Conservation (phyloP, 2,113 vertebrate genomes). For the Apodemus sylvaticus region DNA sequence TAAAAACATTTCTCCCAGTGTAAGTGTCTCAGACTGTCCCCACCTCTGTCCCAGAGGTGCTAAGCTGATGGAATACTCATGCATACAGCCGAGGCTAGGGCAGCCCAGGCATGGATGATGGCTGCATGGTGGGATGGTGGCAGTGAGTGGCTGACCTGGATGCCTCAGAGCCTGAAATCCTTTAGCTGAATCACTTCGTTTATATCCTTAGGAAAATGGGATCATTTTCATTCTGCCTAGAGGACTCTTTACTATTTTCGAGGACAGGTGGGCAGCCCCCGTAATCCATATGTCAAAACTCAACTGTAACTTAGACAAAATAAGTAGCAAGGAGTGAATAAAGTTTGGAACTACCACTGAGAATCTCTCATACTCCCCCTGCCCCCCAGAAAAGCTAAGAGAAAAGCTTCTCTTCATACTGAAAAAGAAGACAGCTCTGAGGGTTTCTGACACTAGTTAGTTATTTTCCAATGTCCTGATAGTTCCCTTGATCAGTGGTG, state of each 20-base stretch:
- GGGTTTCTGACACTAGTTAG: background rate
- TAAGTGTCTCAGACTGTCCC: conserved; percentile 32
- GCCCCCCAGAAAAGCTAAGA: background rate
- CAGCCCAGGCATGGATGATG: background rate
- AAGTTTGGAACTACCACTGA: conserved; percentile 10
- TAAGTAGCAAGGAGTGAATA: conserved; percentile 42
- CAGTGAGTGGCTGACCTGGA: conserved; percentile 38
- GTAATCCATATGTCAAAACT: background rate
- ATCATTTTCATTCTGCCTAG: conserved; percentile 17
- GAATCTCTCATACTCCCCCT: background rate
- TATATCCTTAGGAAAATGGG: conserved; percentile 42
- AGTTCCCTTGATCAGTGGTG: background rate
- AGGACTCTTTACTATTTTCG: conserved; percentile 50
- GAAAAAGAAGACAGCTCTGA: conserved; percentile 11
- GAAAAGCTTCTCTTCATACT: conserved; percentile 8
- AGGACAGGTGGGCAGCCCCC: background rate
- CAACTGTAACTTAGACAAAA: conserved; percentile 5
- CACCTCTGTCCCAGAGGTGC: background rate
- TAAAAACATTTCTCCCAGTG: conserved; percentile 64
- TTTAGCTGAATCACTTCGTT: conserved; percentile 54
- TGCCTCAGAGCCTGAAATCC: conserved; percentile 33
- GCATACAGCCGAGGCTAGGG: background rate
- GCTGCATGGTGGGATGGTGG: background rate
- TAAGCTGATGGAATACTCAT: background rate
- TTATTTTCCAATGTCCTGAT: background rate